Conservation (phyloP, 2,113 vertebrate species). For the Gallinago jamesoni region DNA sequence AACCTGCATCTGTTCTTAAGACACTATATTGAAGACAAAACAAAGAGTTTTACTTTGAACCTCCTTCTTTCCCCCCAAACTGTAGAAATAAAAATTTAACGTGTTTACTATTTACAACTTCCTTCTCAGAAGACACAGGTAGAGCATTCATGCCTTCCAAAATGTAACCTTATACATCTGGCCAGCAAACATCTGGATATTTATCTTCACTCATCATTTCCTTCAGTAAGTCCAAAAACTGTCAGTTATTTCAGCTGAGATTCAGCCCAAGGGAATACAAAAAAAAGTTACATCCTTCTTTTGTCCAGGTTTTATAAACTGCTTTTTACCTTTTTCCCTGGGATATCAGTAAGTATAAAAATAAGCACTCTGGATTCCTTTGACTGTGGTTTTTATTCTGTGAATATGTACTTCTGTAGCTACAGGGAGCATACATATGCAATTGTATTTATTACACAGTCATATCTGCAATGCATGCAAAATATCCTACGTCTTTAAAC, state of each 20-base stretch:
- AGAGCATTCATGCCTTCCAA: conserved; percentile 69
- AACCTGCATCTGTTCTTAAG: background rate
- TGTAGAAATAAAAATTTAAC: conserved; percentile 45
- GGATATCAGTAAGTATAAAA: conserved; percentile 75
- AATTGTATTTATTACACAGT: conserved; percentile 1
- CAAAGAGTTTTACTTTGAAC: background rate
- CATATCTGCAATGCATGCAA: background rate
- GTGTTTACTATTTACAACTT: conserved; percentile 76
- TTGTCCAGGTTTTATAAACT: conserved; percentile 77
- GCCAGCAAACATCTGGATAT: conserved; percentile 83
- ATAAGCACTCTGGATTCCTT: conserved; percentile 71
- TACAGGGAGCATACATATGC: conserved; percentile 20
- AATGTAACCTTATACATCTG: conserved; percentile 81
- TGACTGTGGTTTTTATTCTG: conserved; percentile 20
- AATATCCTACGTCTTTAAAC: background rate
- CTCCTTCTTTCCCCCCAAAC: rapidly evolving
- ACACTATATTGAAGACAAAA: background rate
- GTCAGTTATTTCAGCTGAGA: conserved; percentile 81
- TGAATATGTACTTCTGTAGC: background rate
- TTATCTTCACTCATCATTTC: conserved; percentile 86
- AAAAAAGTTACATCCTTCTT: conserved; percentile 78
- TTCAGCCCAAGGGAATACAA: conserved; percentile 69
- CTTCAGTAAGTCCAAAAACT: conserved; percentile 78
- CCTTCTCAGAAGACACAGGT: conserved; percentile 75
- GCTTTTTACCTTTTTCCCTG: conserved; percentile 71